Evolutionary conservation across 2,888 invertebrate species (phyloP).

Genomic region (Sussaba pulchella): DNA sequence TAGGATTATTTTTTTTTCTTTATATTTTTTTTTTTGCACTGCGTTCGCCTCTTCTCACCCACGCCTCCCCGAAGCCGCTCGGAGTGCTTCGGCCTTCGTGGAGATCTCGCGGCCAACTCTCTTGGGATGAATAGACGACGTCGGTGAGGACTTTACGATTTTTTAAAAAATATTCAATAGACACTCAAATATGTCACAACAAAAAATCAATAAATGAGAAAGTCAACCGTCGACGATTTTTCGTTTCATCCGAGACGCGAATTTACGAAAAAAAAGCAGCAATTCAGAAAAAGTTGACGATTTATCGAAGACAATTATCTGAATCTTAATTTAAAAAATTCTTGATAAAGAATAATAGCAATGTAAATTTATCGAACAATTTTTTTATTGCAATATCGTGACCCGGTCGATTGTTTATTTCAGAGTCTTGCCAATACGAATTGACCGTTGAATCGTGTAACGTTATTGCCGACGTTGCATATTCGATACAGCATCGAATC

Average conservation of each 20-base stretch:
- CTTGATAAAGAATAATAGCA: too few species aligned
- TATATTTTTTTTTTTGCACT: conserved; percentile 37
- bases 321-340: too few species aligned
- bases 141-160: conserved; percentile 27
- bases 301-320: too few species aligned
- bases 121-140: conserved; percentile 21
- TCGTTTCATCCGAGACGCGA: too few species aligned
- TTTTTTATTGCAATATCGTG: too few species aligned
- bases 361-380: too few species aligned
- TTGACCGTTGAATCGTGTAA: neutral
- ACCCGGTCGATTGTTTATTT: neutral
- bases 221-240: too few species aligned
- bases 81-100: conserved; percentile 34
- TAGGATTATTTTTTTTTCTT: conserved; percentile 81
- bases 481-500: neutral
- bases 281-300: too few species aligned
- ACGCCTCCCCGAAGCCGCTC: conserved; percentile 21
- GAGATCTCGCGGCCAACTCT: conserved; percentile 32
- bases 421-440: neutral
- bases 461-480: neutral
- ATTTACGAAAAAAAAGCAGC: too few species aligned
- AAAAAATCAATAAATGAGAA: neutral
- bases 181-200: neutral
- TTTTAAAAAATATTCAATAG: conserved; percentile 31
- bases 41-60: conserved; percentile 31